These are phyloP conservation scores for Fistularia tabacaria DNA, from an alignment of 2,797 vertebrate species.

Conservation along the genomic window DNA sequence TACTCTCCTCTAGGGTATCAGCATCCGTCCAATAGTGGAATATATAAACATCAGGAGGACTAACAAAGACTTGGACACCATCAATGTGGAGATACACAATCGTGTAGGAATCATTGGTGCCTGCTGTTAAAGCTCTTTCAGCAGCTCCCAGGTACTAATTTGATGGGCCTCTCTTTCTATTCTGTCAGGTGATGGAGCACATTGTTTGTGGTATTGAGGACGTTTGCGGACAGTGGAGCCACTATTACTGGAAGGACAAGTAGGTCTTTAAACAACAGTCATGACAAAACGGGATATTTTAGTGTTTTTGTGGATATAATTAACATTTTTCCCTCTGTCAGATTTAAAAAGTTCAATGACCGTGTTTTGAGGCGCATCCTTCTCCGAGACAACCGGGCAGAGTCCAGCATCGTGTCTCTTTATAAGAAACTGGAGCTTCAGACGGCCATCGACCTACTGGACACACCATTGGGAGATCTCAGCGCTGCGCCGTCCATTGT, in stretches of 20 bases:
- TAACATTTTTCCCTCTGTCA: conserved; percentile 44
- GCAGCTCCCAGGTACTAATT: not conserved
- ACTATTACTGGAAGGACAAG: conserved; percentile 97
- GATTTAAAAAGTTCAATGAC: conserved; percentile 91
- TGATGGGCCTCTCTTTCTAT: too few species aligned
- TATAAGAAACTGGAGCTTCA: conserved; percentile 95
- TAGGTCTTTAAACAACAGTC: conserved; percentile 56
- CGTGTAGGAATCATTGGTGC: conserved; percentile 70
- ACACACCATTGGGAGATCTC: conserved; percentile 80
- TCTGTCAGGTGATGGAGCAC: conserved; percentile 85
- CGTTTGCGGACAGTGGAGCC: conserved; percentile 94
- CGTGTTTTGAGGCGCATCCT: conserved; percentile 84
- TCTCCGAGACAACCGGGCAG: conserved; percentile 84
- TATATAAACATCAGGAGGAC: conserved; percentile 89
- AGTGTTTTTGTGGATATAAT: not conserved
- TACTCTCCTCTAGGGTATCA: conserved; percentile 80
- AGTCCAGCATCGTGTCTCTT: conserved; percentile 90
- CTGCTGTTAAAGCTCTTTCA: not conserved
- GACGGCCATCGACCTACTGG: conserved; percentile 87
- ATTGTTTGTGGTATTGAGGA: conserved; percentile 88
- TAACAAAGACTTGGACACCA: conserved; percentile 83
- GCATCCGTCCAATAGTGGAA: conserved; percentile 87
- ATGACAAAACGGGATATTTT: not conserved
- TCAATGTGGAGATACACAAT: conserved; percentile 87
- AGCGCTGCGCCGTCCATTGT: conserved; percentile 81